phyloP scores from a whole-genome alignment of 1,140 invertebrate genomes.

The Dreissena rostriformis region DNA sequence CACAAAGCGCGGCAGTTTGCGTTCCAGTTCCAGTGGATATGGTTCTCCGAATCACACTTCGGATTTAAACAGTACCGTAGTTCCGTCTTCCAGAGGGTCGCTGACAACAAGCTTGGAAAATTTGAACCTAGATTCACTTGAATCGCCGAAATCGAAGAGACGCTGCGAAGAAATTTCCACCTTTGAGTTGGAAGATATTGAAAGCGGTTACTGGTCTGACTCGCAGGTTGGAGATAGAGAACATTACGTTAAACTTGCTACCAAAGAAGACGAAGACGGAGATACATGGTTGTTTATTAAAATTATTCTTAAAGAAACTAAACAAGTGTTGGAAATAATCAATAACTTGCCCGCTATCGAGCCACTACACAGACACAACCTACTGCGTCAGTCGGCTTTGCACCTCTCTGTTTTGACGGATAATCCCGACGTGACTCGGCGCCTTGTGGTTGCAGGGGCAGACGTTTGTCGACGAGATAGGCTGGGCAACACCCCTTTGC shows the following conservation, averaged over 20 bases:
- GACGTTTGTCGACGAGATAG: constrained; percentile 62
- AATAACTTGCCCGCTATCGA: constrained; percentile 3
- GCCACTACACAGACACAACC: constrained; percentile 49
- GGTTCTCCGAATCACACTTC: too few species aligned
- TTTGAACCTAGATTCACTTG: background rate
- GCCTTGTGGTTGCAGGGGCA: constrained; percentile 87
- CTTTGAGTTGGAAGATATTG: background rate
- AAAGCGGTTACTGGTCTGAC: background rate
- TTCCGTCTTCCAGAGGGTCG: background rate
- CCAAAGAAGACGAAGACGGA: constrained; percentile 22
- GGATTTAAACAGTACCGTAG: too few species aligned
- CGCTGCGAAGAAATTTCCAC: too few species aligned
- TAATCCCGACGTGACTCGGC: constrained; percentile 85
- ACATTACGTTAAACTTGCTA: background rate
- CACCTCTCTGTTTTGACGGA: constrained; percentile 88
- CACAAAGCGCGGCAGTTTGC: too few species aligned
- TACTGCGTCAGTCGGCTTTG: constrained; percentile 83
- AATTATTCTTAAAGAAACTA: constrained; percentile 7
- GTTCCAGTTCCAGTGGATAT: too few species aligned
- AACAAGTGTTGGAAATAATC: constrained; percentile 34
- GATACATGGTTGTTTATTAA: constrained; percentile 27
- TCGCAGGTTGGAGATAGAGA: background rate
- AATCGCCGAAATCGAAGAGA: background rate
- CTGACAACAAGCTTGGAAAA: background rate
- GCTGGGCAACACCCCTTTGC: constrained; percentile 86